A percentile compares a stretch with the other conserved stretches of the same genome.
phyloP scores from a whole-genome alignment of 2,888 invertebrate genomes.

The Spodoptera littoralis region DNA sequence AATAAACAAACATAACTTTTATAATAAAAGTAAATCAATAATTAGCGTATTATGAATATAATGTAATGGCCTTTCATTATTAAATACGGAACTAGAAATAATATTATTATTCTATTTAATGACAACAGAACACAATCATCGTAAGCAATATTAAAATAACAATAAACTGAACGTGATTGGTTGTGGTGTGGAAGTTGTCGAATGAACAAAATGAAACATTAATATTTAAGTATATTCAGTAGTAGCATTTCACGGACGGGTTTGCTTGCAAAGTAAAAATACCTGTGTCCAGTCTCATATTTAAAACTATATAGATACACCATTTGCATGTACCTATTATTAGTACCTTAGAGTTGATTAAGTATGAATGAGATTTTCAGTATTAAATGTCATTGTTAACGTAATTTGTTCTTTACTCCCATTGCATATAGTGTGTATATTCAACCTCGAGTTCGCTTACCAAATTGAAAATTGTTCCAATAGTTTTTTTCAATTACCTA shows the following conservation, averaged over 20 bases:
- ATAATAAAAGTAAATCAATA: too few species aligned
- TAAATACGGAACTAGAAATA: slow-evolving; percentile 32
- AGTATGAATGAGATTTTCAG: slow-evolving; percentile 46
- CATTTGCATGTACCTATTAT: too few species aligned
- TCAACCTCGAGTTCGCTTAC: too few species aligned
- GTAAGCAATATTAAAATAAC: slow-evolving; percentile 65
- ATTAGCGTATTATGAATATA: too few species aligned
- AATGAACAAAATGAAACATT: slow-evolving; percentile 40
- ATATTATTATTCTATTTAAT: slow-evolving; percentile 50
- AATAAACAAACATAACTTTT: too few species aligned
- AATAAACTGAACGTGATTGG: slow-evolving; percentile 72
- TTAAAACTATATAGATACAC: too few species aligned
- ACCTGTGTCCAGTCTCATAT: too few species aligned
- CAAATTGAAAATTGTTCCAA: too few species aligned
- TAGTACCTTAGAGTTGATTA: slow-evolving; percentile 4
- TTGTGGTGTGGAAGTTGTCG: too few species aligned
- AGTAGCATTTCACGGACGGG: slow-evolving; percentile 10
- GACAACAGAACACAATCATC: slow-evolving; percentile 66
- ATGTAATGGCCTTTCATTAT: background rate
- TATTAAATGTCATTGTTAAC: slow-evolving; percentile 29
- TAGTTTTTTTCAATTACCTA: too few species aligned
- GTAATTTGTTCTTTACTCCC: slow-evolving; percentile 11
- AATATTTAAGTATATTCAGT: background rate
- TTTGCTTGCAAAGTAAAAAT: too few species aligned
- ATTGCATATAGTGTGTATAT: too few species aligned